A percentile compares a stretch with the other conserved stretches of the same genome.
Evolutionary conservation across 2,797 vertebrate genomes (phyloP).

Genomic region (Halcyon leucocephala): DNA sequence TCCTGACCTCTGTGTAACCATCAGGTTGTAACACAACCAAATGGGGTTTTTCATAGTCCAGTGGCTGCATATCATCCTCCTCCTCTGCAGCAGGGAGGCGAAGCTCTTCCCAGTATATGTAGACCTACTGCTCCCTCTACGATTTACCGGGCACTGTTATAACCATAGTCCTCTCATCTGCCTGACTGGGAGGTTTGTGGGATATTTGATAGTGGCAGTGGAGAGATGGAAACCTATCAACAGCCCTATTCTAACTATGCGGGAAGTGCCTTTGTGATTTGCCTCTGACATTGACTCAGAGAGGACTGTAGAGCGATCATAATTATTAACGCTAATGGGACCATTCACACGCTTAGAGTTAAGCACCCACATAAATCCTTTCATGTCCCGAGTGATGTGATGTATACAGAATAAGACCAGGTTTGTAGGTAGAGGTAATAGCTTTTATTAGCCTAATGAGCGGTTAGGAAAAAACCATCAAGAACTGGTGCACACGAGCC

Average conservation of each 20-base stretch:
- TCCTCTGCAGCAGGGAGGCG: neutral
- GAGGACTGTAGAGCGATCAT: neutral
- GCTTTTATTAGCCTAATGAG: neutral
- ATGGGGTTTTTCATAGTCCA: rapidly evolving
- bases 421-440: neutral
- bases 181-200: neutral
- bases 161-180: neutral
- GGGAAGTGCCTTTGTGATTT: neutral
- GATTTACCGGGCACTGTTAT: rapidly evolving
- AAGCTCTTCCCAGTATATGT: rapidly evolving
- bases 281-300: neutral
- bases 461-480: neutral
- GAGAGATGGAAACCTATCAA: neutral
- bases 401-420: neutral
- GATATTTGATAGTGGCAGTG: neutral
- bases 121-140: rapidly evolving
- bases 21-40: neutral
- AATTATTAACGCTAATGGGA: neutral
- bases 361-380: neutral
- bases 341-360: neutral
- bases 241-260: rapidly evolving
- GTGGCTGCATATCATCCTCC: neutral
- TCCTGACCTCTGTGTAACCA: neutral
- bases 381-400: neutral
- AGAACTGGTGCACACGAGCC: neutral